A percentile compares a stretch with the other conserved stretches of the same genome.
Conservation (phyloP, 1,140 invertebrate genomes). For the Tenebrio molitor region DNA sequence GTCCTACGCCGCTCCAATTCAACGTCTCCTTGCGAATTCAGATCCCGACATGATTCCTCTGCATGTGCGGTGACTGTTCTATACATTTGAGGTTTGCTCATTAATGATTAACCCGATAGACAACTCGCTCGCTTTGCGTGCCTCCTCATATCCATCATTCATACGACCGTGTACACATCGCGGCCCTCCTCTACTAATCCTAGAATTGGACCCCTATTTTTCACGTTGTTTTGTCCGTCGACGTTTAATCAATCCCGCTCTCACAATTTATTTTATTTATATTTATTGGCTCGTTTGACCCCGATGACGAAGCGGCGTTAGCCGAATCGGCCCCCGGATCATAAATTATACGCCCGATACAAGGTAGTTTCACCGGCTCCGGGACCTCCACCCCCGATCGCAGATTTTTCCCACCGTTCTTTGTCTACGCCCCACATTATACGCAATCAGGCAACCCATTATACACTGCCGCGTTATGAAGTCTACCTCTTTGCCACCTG, state of each 20-base stretch:
- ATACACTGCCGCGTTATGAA: neutral
- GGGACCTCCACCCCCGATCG: neutral
- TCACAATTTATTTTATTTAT: slow-evolving; percentile 28
- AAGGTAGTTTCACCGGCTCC: slow-evolving; percentile 10
- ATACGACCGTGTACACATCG: neutral
- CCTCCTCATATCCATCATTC: too few species aligned
- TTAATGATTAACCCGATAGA: slow-evolving; percentile 33
- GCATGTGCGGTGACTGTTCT: slow-evolving; percentile 16
- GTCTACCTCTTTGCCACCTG: neutral
- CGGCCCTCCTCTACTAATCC: neutral
- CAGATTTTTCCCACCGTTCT: slow-evolving; percentile 16
- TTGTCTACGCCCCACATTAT: neutral
- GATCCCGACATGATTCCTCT: slow-evolving; percentile 19
- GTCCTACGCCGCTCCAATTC: slow-evolving; percentile 28
- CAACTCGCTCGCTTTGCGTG: slow-evolving; percentile 2
- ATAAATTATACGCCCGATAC: slow-evolving; percentile 26
- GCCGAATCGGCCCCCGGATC: neutral
- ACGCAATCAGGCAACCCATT: neutral
- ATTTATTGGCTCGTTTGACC: slow-evolving; percentile 25
- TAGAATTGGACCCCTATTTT: neutral
- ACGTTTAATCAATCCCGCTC: neutral
- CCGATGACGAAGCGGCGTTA: slow-evolving; percentile 3
- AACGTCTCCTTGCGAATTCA: slow-evolving; percentile 24
- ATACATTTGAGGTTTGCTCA: slow-evolving; percentile 28
- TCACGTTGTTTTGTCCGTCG: neutral